Evolutionary conservation across 2,888 invertebrate genomes (phyloP), one percentile per base, ranked within the genome.

Genomic region (Carterocephalus palaemon): DNA sequence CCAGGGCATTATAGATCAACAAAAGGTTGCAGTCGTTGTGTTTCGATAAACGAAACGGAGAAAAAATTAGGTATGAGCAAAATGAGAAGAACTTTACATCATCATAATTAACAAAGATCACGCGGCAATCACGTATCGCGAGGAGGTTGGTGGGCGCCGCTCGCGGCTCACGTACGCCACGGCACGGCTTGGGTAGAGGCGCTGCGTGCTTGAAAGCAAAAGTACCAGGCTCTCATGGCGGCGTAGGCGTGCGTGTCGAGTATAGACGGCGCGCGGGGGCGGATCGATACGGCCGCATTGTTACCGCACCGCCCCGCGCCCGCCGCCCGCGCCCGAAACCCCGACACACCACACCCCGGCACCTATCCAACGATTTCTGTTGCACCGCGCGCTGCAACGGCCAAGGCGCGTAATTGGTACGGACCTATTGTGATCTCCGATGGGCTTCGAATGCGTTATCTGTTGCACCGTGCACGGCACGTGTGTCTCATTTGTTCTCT

Each of bases 211-310:
- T 56, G 77, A 78, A 82, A 80, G 76, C 72, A 78, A 82, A 74
- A 81, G 78, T 78, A 60, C 76, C 66, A 79, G 79, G 79, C 61
- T 62, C 63, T 75, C 80, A 82, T 78, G 71, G 59, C 55, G 56
- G 64, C 62, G 69, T 69, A 79, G 72, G 74, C 65, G 66, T 70
- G 74, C 73, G 75, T 67, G 57, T 50, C 52, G 53, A 64, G 67
- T 61, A 72, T 68, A 75, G 81, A 77, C 57, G 59, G 56, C 46
- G 53, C 41, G 57, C 53, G 63, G 63, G 72, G 74, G 75, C 68
- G 75, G 83, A 84, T 84, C 83, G 82, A 84, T 84, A 83, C 65
- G 82, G 82, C 79, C 85, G 84, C 85, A 84, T 84, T 84, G 84
- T 85, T 84, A 70, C 76, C 79, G 68, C 70, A 58, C 66, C 61